A percentile compares a stretch with the other conserved stretches of the same genome.
These are phyloP conservation scores for Ctenomys sociabilis DNA, from an alignment of 2,113 vertebrate genomes.

Conservation along the genomic window DNA sequence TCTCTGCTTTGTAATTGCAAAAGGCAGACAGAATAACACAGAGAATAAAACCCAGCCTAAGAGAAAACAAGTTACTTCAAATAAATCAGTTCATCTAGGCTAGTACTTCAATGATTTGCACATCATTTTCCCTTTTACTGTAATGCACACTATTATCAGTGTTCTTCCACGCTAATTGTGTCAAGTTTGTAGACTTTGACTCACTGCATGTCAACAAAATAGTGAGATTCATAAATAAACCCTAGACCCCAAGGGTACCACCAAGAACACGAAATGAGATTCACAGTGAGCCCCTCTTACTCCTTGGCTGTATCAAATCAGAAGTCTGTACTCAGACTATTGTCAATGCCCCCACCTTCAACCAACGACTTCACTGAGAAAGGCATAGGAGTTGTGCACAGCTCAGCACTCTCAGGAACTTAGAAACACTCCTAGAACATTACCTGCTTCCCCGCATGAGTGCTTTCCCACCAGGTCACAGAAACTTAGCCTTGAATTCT, in stretches of 20 bases:
- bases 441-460: accelerated
- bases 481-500: background rate
- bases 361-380: background rate
- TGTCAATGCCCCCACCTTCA: background rate
- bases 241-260: background rate
- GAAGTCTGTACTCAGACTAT: background rate
- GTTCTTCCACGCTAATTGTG: background rate
- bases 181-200: background rate
- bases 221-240: background rate
- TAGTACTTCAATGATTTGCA: background rate
- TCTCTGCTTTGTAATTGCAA: background rate
- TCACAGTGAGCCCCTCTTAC: background rate
- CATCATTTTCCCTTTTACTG: background rate
- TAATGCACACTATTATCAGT: background rate
- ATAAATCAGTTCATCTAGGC: background rate
- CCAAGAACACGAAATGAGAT: background rate
- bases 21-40: background rate
- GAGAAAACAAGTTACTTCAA: background rate
- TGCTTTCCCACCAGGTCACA: background rate
- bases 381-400: background rate
- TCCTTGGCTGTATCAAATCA: background rate
- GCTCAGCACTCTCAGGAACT: background rate
- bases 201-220: background rate
- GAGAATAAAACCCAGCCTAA: background rate
- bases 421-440: background rate